A percentile compares a stretch with the other conserved stretches of the same genome.
phyloP scores from a whole-genome alignment of 2,113 vertebrate species.

The Sarotherodon lohbergeri region DNA sequence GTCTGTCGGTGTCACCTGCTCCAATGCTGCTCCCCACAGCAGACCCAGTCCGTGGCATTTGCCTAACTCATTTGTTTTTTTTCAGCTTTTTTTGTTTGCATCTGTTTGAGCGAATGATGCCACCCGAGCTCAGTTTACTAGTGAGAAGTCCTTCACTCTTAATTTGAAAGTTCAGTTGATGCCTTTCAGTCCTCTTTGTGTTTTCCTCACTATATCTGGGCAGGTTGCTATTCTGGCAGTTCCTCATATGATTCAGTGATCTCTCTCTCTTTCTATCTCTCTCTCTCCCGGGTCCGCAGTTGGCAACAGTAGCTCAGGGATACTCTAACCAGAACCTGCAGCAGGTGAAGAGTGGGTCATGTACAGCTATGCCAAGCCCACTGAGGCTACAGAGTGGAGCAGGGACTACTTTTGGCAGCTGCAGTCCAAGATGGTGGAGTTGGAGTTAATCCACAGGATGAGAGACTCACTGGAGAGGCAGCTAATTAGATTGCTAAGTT shows the following conservation, averaged over 20 bases:
- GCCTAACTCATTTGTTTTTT: not conserved
- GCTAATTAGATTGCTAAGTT: not conserved
- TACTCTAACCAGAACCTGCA: not conserved
- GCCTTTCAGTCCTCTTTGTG: not conserved
- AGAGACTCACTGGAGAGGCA: not conserved
- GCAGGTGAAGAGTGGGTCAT: not conserved
- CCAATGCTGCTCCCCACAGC: not conserved
- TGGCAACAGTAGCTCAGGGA: not conserved
- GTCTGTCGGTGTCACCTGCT: not conserved
- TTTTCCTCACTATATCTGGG: not conserved
- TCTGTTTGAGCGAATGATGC: not conserved
- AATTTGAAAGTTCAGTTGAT: not conserved
- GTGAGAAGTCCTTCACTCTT: not conserved
- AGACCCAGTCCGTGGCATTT: fast-evolving
- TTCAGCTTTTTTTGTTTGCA: fast-evolving
- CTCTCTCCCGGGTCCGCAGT: not conserved
- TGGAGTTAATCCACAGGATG: not conserved
- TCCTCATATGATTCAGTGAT: not conserved
- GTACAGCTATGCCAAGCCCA: not conserved
- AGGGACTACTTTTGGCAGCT: not conserved
- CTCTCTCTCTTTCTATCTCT: not conserved
- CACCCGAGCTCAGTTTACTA: not conserved
- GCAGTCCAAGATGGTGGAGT: not conserved
- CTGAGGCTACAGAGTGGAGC: not conserved
- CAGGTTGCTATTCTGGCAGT: not conserved